Evolutionary conservation across 2,888 invertebrate species (phyloP).

Genomic region (Rhyacophila evoluta): DNA sequence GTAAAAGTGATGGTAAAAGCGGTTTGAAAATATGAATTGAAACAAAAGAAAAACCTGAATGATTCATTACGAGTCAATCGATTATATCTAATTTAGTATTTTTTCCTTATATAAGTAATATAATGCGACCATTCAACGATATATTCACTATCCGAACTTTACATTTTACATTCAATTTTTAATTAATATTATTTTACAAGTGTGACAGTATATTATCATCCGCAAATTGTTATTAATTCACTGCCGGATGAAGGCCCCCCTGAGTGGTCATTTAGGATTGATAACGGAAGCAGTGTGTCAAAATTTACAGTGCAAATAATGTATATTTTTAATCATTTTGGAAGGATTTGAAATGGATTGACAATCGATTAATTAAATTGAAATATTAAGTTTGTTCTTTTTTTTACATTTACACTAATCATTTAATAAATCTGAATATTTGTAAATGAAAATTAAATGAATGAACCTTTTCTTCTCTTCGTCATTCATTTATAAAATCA

Average conservation of each 20-base stretch:
- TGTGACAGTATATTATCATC: neutral
- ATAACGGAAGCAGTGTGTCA: neutral
- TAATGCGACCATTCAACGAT: neutral
- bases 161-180: neutral
- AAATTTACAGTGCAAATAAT: neutral
- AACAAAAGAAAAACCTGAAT: neutral
- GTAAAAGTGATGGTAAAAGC: neutral
- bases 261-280: neutral
- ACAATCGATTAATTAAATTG: too few species aligned
- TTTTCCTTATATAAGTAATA: neutral
- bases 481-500: too few species aligned
- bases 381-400: too few species aligned
- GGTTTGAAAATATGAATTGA: neutral
- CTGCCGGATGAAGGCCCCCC: conserved; percentile 1
- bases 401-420: too few species aligned
- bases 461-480: too few species aligned
- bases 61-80: neutral
- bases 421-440: too few species aligned
- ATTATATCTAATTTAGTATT: conserved; percentile 24
- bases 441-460: too few species aligned
- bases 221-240: neutral
- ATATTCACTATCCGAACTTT: neutral
- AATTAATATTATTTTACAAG: neutral
- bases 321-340: neutral
- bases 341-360: neutral